phyloP scores from a whole-genome alignment of 2,888 invertebrate species.

The Torymus aiolomorphi region DNA sequence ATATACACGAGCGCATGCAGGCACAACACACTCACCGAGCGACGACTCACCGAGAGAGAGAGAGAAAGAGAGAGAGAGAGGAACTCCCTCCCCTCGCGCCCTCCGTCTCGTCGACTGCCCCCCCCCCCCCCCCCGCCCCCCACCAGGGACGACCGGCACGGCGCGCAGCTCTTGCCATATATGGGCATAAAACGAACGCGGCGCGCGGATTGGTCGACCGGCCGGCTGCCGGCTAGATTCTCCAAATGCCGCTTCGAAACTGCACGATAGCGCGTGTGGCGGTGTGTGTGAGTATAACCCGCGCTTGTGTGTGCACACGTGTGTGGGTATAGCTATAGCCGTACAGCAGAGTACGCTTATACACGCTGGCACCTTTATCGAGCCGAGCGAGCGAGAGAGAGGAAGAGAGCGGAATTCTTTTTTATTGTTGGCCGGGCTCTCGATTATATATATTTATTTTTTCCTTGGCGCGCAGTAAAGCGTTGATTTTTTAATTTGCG shows the following conservation, averaged over 20 bases:
- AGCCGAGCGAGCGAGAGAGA: no score
- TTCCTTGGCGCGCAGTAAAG: no score
- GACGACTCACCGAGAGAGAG: neutral
- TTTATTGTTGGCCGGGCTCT: no score
- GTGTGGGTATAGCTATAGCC: neutral
- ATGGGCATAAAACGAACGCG: conserved; percentile 86
- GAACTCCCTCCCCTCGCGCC: conserved; percentile 52
- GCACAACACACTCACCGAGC: neutral
- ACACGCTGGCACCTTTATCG: neutral
- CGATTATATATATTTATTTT: no score
- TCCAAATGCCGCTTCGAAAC: conserved; percentile 76
- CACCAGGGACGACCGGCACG: conserved; percentile 17
- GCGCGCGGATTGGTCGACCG: conserved; percentile 81
- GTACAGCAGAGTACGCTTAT: no score
- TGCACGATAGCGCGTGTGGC: conserved; percentile 67
- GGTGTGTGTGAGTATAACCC: neutral
- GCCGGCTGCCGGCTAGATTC: conserved; percentile 77
- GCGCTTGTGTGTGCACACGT: neutral
- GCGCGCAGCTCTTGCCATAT: conserved; percentile 84
- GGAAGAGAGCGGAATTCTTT: neutral
- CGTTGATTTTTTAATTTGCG: no score
- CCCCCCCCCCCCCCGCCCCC: conserved; percentile 33
- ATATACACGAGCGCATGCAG: neutral
- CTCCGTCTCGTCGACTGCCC: conserved; percentile 64
- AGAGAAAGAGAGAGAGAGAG: neutral